These are phyloP conservation scores for Pseudopodoces humilis DNA, from an alignment of 2,113 vertebrate species.

Conservation along the genomic window DNA sequence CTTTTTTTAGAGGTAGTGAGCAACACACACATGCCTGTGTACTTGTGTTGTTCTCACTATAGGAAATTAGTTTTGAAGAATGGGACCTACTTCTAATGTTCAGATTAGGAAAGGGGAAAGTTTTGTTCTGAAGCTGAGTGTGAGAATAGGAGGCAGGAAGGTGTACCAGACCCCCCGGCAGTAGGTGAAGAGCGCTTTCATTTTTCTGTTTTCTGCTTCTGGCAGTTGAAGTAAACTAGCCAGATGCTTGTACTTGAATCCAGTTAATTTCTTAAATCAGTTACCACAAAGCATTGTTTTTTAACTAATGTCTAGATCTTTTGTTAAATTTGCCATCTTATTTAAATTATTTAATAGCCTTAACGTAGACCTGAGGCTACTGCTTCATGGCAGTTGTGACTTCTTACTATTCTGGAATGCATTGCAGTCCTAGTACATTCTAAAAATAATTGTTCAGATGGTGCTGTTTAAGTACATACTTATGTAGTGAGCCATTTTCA, in stretches of 20 bases:
- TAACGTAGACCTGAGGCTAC: constrained; percentile 20
- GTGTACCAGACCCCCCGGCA: neutral
- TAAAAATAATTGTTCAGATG: constrained; percentile 65
- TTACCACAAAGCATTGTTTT: constrained; percentile 5
- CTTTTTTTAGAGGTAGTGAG: neutral
- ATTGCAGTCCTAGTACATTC: neutral
- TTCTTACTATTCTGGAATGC: constrained; percentile 52
- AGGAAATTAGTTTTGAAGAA: neutral
- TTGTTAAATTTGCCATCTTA: neutral
- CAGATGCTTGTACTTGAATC: constrained; percentile 3
- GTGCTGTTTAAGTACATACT: constrained; percentile 36
- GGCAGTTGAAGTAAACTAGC: constrained; percentile 15
- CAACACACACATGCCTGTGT: neutral
- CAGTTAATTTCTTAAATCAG: constrained; percentile 15
- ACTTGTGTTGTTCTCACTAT: neutral
- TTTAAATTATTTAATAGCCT: constrained; percentile 4
- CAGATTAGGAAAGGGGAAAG: neutral
- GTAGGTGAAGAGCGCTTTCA: neutral
- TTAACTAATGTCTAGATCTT: neutral
- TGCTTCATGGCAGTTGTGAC: constrained; percentile 30
- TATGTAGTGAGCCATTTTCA: constrained; percentile 26
- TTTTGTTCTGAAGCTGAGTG: neutral
- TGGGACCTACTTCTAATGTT: neutral
- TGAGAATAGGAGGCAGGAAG: neutral
- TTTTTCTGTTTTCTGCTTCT: neutral